Percentiles rank a stretch among this genome's conserved stretches.
These are phyloP conservation scores for Piliocolobus tephrosceles DNA, from an alignment of 2,113 vertebrate species.

Conservation along the genomic window DNA sequence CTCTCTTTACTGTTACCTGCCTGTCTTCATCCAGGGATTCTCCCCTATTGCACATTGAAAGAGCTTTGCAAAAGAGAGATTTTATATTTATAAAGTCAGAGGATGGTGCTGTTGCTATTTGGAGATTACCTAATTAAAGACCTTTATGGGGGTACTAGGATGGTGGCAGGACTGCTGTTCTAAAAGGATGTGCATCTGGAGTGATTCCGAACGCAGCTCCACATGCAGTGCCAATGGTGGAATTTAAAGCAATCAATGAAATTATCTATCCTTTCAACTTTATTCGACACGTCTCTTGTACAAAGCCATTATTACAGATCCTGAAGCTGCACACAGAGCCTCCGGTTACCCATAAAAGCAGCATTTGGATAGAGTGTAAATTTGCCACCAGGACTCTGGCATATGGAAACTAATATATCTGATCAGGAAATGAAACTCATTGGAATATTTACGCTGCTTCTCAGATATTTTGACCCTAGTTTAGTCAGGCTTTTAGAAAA, in stretches of 20 bases:
- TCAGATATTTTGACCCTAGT: not conserved
- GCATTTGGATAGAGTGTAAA: not conserved
- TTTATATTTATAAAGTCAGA: slow-evolving; percentile 12
- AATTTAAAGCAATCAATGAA: not conserved
- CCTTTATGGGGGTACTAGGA: not conserved
- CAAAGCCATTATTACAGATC: not conserved
- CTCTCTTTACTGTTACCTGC: not conserved
- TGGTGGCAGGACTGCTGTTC: not conserved
- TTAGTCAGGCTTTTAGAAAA: not conserved
- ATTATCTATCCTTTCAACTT: not conserved
- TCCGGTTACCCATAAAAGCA: not conserved
- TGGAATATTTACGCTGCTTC: not conserved
- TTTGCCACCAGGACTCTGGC: not conserved
- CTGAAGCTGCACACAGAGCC: not conserved
- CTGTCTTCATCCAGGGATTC: not conserved
- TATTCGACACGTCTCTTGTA: not conserved
- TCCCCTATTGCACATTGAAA: not conserved
- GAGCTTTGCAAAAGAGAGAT: slow-evolving; percentile 4
- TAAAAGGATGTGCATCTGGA: not conserved
- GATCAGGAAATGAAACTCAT: not conserved
- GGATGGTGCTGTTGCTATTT: not conserved
- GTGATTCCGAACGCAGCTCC: not conserved
- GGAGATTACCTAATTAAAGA: not conserved
- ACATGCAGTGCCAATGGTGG: not conserved
- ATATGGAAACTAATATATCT: slow-evolving; percentile 22